These are phyloP conservation scores for Tuta absoluta DNA, from an alignment of 2,888 invertebrate genomes.

Conservation along the genomic window DNA sequence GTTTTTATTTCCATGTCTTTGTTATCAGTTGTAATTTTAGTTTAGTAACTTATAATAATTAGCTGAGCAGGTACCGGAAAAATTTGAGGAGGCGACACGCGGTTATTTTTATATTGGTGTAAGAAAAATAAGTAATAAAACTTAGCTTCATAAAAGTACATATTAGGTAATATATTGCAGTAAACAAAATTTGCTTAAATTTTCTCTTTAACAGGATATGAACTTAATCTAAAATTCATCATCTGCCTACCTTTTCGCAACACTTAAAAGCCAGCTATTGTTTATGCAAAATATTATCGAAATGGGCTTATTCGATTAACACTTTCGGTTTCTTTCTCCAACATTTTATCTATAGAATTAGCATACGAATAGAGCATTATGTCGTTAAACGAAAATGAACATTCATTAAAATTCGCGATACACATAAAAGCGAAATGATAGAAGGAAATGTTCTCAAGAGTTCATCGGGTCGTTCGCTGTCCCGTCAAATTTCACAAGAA, in stretches of 20 bases:
- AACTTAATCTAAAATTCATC: slow-evolving; percentile 8
- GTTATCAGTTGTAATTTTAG: neutral
- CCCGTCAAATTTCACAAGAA: too few species aligned
- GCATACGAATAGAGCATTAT: neutral
- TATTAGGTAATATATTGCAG: too few species aligned
- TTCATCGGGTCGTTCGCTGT: too few species aligned
- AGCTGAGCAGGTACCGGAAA: too few species aligned
- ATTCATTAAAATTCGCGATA: neutral
- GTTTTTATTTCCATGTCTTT: neutral
- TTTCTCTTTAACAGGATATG: slow-evolving; percentile 12
- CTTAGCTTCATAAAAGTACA: too few species aligned
- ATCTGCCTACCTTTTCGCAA: slow-evolving; percentile 32
- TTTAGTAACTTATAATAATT: too few species aligned
- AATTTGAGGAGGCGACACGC: too few species aligned
- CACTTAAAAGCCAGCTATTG: slow-evolving; percentile 17
- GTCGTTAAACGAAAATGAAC: slow-evolving; percentile 3
- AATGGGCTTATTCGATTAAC: slow-evolving; percentile 28
- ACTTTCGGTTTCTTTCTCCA: slow-evolving; percentile 22
- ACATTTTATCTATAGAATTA: neutral
- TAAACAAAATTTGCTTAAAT: neutral
- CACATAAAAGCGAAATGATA: neutral
- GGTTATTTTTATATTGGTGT: too few species aligned
- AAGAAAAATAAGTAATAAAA: too few species aligned
- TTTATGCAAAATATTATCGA: slow-evolving; percentile 45
- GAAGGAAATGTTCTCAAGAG: neutral